Evolutionary conservation across 2,888 invertebrate species (phyloP).

Genomic region (Euzetes globulus): DNA sequence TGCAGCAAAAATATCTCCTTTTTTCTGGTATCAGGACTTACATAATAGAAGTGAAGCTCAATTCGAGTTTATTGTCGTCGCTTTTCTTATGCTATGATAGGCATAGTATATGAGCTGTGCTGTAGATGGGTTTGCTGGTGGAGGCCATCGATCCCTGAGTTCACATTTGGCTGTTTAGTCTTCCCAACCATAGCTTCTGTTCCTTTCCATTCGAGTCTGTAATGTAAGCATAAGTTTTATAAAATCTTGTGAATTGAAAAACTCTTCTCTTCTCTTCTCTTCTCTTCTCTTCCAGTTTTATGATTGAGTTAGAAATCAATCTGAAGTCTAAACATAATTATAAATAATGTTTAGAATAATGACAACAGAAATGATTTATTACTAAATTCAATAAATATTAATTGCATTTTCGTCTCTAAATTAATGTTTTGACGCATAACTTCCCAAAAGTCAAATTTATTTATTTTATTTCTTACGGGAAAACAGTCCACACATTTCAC

Average conservation of each 20-base stretch:
- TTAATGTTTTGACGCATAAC: neutral
- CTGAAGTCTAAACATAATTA: neutral
- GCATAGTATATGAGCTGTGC: too few relatives aligned
- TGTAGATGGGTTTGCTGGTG: neutral
- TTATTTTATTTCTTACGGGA: neutral
- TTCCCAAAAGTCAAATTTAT: neutral
- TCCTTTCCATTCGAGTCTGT: neutral
- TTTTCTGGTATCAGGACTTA: neutral
- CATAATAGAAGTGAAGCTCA: conserved; percentile 1
- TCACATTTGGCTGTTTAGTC: neutral
- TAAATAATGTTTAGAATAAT: neutral
- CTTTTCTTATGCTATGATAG: neutral
- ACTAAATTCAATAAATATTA: neutral
- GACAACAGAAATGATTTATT: neutral
- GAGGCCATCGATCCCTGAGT: conserved; percentile 10
- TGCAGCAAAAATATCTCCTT: neutral
- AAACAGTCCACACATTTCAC: too few relatives aligned
- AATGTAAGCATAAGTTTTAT: neutral
- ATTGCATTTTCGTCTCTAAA: neutral
- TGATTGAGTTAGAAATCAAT: neutral
- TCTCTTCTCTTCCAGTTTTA: neutral
- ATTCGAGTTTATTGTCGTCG: conserved; percentile 23
- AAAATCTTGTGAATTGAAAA: neutral
- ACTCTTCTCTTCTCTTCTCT: too few relatives aligned
- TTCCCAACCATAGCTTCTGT: too few relatives aligned